Percentiles rank a stretch among this genome's conserved stretches.
phyloP scores from a whole-genome alignment of 2,797 vertebrate genomes.

The Sparus aurata region DNA sequence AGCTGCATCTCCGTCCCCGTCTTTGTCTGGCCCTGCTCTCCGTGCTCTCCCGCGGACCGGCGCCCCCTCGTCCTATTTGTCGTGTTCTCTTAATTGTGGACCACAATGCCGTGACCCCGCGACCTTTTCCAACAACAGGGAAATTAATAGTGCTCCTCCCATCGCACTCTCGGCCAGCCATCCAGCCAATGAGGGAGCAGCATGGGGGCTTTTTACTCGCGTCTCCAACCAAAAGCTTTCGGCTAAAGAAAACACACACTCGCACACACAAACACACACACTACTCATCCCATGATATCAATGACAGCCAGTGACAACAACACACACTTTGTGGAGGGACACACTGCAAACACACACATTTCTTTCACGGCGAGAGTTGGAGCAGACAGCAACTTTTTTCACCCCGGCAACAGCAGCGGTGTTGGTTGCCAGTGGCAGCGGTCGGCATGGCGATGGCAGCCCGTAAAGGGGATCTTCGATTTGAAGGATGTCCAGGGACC shows the following conservation, averaged over 20 bases:
- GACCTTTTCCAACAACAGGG: constrained; percentile 80
- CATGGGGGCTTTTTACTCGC: constrained; percentile 47
- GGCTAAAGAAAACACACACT: constrained; percentile 38
- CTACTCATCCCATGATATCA: constrained; percentile 63
- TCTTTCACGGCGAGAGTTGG: constrained; percentile 59
- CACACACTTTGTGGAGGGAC: constrained; percentile 47
- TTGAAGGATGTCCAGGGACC: constrained; percentile 68
- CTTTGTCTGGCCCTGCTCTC: constrained; percentile 78
- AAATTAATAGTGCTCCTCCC: constrained; percentile 81
- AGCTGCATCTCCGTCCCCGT: constrained; percentile 77
- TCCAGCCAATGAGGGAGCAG: constrained; percentile 67
- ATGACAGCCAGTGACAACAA: constrained; percentile 56
- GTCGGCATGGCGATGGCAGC: constrained; percentile 68
- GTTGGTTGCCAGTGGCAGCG: constrained; percentile 66
- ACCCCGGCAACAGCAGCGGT: constrained; percentile 55
- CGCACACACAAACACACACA: constrained; percentile 34
- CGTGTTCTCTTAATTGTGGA: constrained; percentile 82
- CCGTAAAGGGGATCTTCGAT: constrained; percentile 69
- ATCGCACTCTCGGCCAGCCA: constrained; percentile 67
- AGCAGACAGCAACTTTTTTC: constrained; percentile 65
- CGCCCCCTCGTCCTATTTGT: constrained; percentile 81
- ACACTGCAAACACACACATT: constrained; percentile 59
- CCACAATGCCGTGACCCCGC: constrained; percentile 79
- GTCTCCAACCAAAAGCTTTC: constrained; percentile 11
- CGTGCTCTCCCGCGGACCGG: constrained; percentile 74